phyloP scores from a whole-genome alignment of 2,797 vertebrate genomes.

The Anas georgica region DNA sequence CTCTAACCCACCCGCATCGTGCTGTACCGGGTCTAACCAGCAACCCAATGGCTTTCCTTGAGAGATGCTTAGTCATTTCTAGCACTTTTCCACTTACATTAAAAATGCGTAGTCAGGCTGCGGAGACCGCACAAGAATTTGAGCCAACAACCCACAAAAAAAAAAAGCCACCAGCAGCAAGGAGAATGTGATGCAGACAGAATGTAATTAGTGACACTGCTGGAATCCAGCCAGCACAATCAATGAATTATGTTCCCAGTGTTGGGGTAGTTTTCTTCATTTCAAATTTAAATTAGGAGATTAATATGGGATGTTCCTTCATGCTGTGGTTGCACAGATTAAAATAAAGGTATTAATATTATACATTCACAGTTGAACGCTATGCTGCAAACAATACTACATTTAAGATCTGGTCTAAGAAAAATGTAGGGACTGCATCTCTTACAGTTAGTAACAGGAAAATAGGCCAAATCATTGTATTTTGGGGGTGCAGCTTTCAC shows the following conservation, averaged over 20 bases:
- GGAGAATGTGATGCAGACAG: background rate
- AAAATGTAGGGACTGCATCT: background rate
- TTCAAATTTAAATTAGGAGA: slow-evolving; percentile 21
- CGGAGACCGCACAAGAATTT: background rate
- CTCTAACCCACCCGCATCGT: background rate
- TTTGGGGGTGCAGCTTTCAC: background rate
- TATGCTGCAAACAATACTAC: background rate
- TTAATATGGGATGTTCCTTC: slow-evolving; percentile 11
- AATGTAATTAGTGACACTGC: background rate
- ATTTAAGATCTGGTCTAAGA: background rate
- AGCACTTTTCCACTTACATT: background rate
- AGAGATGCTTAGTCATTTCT: background rate
- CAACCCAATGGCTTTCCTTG: background rate
- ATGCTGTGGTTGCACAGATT: background rate
- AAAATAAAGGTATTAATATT: background rate
- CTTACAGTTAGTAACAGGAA: background rate
- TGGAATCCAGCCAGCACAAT: slow-evolving; percentile 26
- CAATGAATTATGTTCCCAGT: background rate
- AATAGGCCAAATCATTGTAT: fast-evolving
- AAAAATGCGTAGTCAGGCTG: background rate
- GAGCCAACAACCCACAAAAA: slow-evolving; percentile 2
- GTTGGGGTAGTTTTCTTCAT: background rate
- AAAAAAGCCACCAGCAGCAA: background rate
- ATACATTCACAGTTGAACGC: background rate
- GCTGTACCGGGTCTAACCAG: fast-evolving